Percentiles rank a stretch among this genome's conserved stretches.
Conservation (phyloP, 2,113 vertebrate genomes). For the Okapia johnstoni region DNA sequence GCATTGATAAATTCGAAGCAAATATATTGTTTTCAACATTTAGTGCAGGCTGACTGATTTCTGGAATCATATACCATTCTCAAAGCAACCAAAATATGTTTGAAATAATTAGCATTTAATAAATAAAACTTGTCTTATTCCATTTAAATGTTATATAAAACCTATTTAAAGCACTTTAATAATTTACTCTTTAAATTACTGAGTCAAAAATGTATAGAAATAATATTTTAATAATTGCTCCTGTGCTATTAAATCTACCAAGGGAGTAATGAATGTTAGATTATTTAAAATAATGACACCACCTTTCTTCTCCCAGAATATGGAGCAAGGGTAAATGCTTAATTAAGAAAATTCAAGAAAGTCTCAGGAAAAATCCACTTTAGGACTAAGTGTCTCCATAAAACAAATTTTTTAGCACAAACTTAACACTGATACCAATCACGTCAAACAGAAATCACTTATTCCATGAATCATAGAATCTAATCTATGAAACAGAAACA, state of each 20-base stretch:
- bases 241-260: slow-evolving; percentile 12
- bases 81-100: slow-evolving; percentile 50
- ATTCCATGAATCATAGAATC: neutral
- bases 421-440: slow-evolving; percentile 37
- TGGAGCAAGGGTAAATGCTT: slow-evolving; percentile 37
- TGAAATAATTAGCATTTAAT: slow-evolving; percentile 56
- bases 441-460: slow-evolving; percentile 59
- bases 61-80: neutral
- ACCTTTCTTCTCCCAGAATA: neutral
- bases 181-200: slow-evolving; percentile 40
- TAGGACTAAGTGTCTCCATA: neutral
- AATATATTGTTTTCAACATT: neutral
- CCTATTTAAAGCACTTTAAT: slow-evolving; percentile 37
- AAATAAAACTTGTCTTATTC: slow-evolving; percentile 23
- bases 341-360: slow-evolving; percentile 56
- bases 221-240: slow-evolving; percentile 34
- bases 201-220: slow-evolving; percentile 27
- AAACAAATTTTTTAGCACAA: slow-evolving; percentile 56
- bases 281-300: slow-evolving; percentile 17
- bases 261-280: slow-evolving; percentile 15
- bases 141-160: slow-evolving; percentile 30
- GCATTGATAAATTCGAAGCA: neutral
- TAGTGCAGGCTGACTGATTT: neutral
- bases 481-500: neutral
- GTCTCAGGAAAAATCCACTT: slow-evolving; percentile 46